Percentiles rank a stretch among this genome's conserved stretches.
Conservation (phyloP, 2,888 invertebrate genomes). For the Conus canariensis region DNA sequence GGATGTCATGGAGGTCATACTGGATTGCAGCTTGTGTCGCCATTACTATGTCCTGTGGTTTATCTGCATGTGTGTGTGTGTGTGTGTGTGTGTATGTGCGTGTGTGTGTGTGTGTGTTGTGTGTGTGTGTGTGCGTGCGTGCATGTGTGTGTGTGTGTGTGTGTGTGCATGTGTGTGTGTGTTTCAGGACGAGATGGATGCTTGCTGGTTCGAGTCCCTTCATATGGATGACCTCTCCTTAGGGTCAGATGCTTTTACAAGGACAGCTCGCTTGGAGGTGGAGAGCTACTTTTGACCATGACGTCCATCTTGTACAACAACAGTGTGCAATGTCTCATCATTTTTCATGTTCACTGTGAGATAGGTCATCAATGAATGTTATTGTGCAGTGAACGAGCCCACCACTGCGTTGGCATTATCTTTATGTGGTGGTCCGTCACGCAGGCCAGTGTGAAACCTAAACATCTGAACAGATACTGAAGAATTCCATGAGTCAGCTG, state of each 20-base stretch:
- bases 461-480: no score
- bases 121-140: neutral
- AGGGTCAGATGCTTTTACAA: slow-evolving; percentile 39
- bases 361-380: neutral
- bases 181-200: slow-evolving; percentile 40
- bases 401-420: neutral
- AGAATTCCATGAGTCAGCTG: no score
- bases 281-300: slow-evolving; percentile 24
- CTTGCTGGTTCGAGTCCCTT: slow-evolving; percentile 40
- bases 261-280: neutral
- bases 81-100: no score
- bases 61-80: no score
- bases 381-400: no score
- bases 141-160: slow-evolving; percentile 12
- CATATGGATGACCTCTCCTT: slow-evolving; percentile 41
- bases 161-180: slow-evolving; percentile 3
- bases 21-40: neutral
- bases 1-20: no score
- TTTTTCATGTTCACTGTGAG: neutral
- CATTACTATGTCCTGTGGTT: no score
- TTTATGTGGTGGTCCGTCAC: no score
- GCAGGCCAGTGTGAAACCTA: no score
- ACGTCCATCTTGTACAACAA: no score
- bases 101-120: neutral
- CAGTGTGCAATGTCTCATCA: neutral